Conservation (phyloP, 2,888 invertebrate genomes). For the Lithophane leautieri region DNA sequence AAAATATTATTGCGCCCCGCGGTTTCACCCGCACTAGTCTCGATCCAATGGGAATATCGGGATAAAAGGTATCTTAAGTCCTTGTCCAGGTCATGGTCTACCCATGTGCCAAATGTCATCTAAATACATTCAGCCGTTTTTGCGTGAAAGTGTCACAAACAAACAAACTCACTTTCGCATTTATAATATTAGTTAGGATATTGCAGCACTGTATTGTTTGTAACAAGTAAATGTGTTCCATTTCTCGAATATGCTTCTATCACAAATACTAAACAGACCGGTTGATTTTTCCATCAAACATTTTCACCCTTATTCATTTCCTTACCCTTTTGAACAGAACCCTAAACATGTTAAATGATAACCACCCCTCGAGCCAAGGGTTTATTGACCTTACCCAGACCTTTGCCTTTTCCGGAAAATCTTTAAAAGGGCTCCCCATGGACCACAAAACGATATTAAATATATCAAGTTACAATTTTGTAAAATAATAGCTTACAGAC, state of each 20-base stretch:
- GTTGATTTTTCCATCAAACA: not conserved
- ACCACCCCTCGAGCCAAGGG: conserved; percentile 38
- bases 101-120: no score
- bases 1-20: not conserved
- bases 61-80: no score
- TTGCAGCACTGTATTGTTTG: no score
- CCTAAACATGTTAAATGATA: conserved; percentile 37
- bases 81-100: no score
- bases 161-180: no score
- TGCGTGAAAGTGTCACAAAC: no score
- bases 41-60: no score
- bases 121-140: no score
- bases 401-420: conserved; percentile 40
- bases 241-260: not conserved
- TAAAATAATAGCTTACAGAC: conserved; percentile 10
- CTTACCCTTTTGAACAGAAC: conserved; percentile 15
- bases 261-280: not conserved
- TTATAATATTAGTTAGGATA: no score
- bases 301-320: not conserved
- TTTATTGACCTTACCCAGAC: conserved; percentile 54
- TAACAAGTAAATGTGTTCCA: not conserved
- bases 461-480: not conserved
- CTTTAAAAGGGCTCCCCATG: conserved; percentile 27
- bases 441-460: conserved; percentile 23
- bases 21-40: no score